Conservation (phyloP, 2,888 invertebrate species). For the Erebia epiphron region DNA sequence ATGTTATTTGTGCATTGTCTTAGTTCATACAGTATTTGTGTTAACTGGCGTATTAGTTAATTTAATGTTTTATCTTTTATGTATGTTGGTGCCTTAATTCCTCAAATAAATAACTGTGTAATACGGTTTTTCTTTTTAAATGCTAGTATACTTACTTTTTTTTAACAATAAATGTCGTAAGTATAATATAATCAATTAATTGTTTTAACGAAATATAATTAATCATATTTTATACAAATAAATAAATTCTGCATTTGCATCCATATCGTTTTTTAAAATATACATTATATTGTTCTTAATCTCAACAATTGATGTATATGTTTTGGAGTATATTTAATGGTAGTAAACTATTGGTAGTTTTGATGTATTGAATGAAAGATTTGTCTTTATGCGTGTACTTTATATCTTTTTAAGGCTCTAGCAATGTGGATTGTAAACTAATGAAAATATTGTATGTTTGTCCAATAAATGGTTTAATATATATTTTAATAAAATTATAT, state of each 20-base stretch:
- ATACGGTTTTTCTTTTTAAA: constrained; percentile 34
- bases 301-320: constrained; percentile 52
- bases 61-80: constrained; percentile 60
- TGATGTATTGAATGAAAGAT: constrained; percentile 62
- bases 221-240: constrained; percentile 38
- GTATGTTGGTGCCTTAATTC: constrained; percentile 78
- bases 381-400: constrained; percentile 69
- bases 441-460: constrained; percentile 82
- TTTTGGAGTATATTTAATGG: constrained; percentile 54
- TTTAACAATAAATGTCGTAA: constrained; percentile 24
- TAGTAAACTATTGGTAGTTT: constrained; percentile 45
- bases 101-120: constrained; percentile 38
- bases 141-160: constrained; percentile 27
- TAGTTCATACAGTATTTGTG: constrained; percentile 69
- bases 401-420: constrained; percentile 77
- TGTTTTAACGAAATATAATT: constrained; percentile 38
- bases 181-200: constrained; percentile 3
- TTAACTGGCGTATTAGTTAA: constrained; percentile 66
- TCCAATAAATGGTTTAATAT: constrained; percentile 83
- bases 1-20: constrained; percentile 52
- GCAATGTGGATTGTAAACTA: constrained; percentile 79
- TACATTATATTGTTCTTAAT: constrained; percentile 49
- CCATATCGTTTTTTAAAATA: constrained; percentile 30
- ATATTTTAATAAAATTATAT: constrained; percentile 79
- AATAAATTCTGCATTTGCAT: constrained; percentile 51